Conservation (phyloP, 2,888 invertebrate species). For the Toxonevra muliebris region DNA sequence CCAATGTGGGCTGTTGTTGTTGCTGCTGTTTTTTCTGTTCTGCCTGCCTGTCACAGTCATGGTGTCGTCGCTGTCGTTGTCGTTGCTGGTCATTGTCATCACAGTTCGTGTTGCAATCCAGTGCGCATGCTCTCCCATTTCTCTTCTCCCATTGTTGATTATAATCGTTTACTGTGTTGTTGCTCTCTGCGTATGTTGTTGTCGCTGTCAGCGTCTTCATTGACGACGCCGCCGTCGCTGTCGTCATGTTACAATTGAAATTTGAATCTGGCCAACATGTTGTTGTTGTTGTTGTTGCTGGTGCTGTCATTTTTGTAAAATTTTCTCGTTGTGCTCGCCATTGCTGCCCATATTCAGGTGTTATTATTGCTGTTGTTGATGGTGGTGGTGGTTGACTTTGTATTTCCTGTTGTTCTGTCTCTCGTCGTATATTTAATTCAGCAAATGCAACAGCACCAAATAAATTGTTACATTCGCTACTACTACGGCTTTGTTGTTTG, state of each 20-base stretch:
- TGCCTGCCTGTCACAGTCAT: neutral
- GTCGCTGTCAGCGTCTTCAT: neutral
- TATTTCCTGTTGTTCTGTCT: neutral
- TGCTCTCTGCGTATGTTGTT: slow-evolving; percentile 3
- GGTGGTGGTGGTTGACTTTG: too few species aligned
- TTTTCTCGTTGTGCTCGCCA: slow-evolving; percentile 25
- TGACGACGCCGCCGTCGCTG: neutral
- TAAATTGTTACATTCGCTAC: too few species aligned
- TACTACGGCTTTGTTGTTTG: too few species aligned
- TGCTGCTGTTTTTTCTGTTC: slow-evolving; percentile 39
- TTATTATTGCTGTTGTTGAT: slow-evolving; percentile 36
- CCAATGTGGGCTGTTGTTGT: slow-evolving; percentile 16
- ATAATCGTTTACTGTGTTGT: slow-evolving; percentile 17
- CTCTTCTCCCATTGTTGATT: slow-evolving; percentile 27
- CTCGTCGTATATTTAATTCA: neutral
- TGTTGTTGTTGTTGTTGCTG: slow-evolving; percentile 11
- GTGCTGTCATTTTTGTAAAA: slow-evolving; percentile 11
- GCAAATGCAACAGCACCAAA: neutral
- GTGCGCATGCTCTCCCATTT: slow-evolving; percentile 39
- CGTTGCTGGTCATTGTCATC: slow-evolving; percentile 17
- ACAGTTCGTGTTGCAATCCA: slow-evolving; percentile 27
- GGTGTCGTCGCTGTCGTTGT: slow-evolving; percentile 21
- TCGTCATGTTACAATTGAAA: neutral
- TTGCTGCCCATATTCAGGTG: slow-evolving; percentile 22
- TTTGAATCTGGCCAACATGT: slow-evolving; percentile 34